A percentile compares a stretch with the other conserved stretches of the same genome.
Conservation (phyloP, 2,888 invertebrate genomes). For the Chaetoderma sp. region DNA sequence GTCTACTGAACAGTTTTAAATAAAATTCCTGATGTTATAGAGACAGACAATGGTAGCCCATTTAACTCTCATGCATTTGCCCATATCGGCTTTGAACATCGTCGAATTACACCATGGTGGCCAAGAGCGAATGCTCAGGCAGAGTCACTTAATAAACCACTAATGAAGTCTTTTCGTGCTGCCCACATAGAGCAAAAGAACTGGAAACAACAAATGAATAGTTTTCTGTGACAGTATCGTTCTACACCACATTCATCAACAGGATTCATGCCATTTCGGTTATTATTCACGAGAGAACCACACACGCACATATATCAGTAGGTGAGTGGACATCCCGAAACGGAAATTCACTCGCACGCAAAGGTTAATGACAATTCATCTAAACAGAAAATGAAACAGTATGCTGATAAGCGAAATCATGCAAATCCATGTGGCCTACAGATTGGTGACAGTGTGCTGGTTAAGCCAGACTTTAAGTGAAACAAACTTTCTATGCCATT, state of each 20-base stretch:
- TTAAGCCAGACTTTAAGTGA: neutral
- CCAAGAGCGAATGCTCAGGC: slow-evolving; percentile 15
- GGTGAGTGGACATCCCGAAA: neutral
- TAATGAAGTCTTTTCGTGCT: neutral
- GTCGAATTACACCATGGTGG: slow-evolving; percentile 12
- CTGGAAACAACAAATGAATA: neutral
- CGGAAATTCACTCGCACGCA: neutral
- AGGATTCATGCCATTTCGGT: neutral
- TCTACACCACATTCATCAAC: neutral
- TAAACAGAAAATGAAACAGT: neutral
- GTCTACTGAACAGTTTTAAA: too few species aligned
- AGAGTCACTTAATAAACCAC: neutral
- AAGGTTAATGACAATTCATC: neutral
- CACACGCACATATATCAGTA: neutral
- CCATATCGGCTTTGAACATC: neutral
- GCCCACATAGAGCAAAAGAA: neutral
- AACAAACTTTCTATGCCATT: neutral
- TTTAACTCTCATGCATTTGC: slow-evolving; percentile 6
- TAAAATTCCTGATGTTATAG: slow-evolving; percentile 18
- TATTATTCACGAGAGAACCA: neutral
- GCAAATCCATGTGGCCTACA: neutral
- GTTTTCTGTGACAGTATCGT: neutral
- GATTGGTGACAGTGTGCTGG: neutral
- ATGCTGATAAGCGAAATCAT: neutral
- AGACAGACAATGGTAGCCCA: slow-evolving; percentile 28